Evolutionary conservation across 2,797 vertebrate species (phyloP), one percentile per base, ranked within the genome.

Genomic region (Craterocephalus amniculus): DNA sequence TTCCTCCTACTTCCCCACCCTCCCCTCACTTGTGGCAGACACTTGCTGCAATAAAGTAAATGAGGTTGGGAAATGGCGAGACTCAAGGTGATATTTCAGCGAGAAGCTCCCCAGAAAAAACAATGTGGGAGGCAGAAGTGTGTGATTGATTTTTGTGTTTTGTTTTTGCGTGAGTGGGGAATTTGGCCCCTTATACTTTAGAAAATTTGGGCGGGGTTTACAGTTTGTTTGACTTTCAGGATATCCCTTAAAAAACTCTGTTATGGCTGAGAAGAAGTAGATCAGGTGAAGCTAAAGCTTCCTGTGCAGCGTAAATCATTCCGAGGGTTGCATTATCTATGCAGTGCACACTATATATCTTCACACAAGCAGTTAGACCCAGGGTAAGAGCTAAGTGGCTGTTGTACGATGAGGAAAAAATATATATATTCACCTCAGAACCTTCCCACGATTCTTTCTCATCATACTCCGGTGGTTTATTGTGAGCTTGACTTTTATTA

Each of bases 31-130:
- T 73, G 63, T 70, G 56, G 81, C 80, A 85, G 85, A 91, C 88
- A 87, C 79, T 88, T 61, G 70, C 76, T 84, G 81, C 87, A 89
- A 93, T 88, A 91, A 89, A 92, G 85, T 87, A 89, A 90, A 91
- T 86, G 89, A 91, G 89, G 78, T 88, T 87, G 84, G 88, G 87
- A 87, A 90, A 91, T 87, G 83, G 89, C 71, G 72, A 85, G 80
- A 80, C 86, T 90, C 87, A 81, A 86, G 84, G 85, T 90, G 87
- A 92, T 91, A 90, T 92, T 91, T 92, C 86, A 89, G 72, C 79
- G 16, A 82, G 81, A 75, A 79, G 83, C 84, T 89, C 83, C 83
- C 86, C 77, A 61, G 83, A 84, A 88, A 78, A 81, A 86, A 75
- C 76, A 59, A 58, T 67, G 72, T 58, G 83, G 79, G 81, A 80